Evolutionary conservation across 2,888 invertebrate species (phyloP).

Genomic region (Prionchulus punctatus): DNA sequence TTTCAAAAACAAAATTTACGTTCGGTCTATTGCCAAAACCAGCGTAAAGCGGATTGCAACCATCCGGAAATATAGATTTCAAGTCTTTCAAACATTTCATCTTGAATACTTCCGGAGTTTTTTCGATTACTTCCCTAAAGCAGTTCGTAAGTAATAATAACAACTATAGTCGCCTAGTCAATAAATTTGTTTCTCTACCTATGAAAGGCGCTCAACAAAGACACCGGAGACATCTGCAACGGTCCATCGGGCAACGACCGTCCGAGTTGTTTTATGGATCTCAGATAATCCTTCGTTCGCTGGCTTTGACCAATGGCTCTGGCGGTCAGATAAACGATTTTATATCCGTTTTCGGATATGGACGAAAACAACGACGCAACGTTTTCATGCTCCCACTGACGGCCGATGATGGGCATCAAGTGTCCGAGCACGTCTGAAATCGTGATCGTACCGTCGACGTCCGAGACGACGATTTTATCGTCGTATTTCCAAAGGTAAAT

Average conservation of each 20-base stretch:
- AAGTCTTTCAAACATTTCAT: constrained; percentile 93
- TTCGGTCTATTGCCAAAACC: constrained; percentile 97
- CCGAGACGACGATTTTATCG: constrained; percentile 93
- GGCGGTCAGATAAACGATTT: constrained; percentile 84
- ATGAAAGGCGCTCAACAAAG: constrained; percentile 88
- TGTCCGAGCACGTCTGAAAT: constrained; percentile 96
- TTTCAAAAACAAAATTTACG: constrained; percentile 46
- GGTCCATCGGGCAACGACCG: constrained; percentile 88
- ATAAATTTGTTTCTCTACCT: constrained; percentile 26
- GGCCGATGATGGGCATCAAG: constrained; percentile 82
- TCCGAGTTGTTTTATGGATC: constrained; percentile 80
- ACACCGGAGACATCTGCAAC: constrained; percentile 83
- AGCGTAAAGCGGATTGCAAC: constrained; percentile 82
- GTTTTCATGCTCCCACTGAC: constrained; percentile 93
- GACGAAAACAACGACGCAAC: constrained; percentile 92
- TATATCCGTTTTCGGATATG: constrained; percentile 91
- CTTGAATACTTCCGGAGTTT: constrained; percentile 97
- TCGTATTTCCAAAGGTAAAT: constrained; percentile 91
- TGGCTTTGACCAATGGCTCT: constrained; percentile 75
- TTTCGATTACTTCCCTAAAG: constrained; percentile 84
- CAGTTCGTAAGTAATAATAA: not conserved
- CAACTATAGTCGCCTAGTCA: not conserved
- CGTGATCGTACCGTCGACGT: constrained; percentile 98
- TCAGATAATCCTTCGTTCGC: constrained; percentile 81
- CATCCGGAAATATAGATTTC: constrained; percentile 70